Conservation (phyloP, 2,113 vertebrate genomes). For the Syngnathus typhle region DNA sequence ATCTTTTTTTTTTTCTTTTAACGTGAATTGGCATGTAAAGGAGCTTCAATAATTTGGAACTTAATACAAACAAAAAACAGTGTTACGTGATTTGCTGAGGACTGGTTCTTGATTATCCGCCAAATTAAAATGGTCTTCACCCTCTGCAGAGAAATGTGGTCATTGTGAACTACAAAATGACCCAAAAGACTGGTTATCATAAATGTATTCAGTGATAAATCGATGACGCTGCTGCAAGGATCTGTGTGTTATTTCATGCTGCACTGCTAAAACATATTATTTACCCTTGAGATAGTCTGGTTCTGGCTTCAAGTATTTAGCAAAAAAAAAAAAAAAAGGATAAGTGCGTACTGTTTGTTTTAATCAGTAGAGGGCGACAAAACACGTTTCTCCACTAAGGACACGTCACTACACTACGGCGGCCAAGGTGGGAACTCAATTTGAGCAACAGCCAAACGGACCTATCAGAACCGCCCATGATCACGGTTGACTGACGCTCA, state of each 20-base stretch:
- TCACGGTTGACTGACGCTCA: background rate
- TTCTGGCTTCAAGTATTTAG: no score
- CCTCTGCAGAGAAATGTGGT: background rate
- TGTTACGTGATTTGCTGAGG: slow-evolving; percentile 6
- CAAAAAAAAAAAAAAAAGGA: no score
- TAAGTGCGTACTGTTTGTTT: slow-evolving; percentile 10
- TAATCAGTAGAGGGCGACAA: slow-evolving; percentile 32
- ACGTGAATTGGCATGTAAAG: slow-evolving; percentile 17
- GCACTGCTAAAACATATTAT: slow-evolving; percentile 15
- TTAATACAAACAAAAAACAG: slow-evolving; percentile 26
- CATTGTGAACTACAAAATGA: slow-evolving; percentile 16
- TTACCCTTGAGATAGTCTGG: no score
- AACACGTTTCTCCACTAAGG: slow-evolving; percentile 43
- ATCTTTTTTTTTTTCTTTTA: slow-evolving; percentile 25
- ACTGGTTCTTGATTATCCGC: slow-evolving; percentile 3
- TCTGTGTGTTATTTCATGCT: slow-evolving; percentile 31
- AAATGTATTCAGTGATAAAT: slow-evolving; percentile 26
- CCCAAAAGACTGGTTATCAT: slow-evolving; percentile 14
- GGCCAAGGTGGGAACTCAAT: slow-evolving; percentile 11
- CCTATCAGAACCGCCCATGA: slow-evolving; percentile 45
- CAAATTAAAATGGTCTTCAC: slow-evolving; percentile 7
- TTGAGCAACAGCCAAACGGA: slow-evolving; percentile 30
- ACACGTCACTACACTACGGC: slow-evolving; percentile 72
- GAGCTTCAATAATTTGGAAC: slow-evolving; percentile 28
- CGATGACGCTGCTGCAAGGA: slow-evolving; percentile 47